Evolutionary conservation across 2,888 invertebrate species (phyloP).

Genomic region (Copidosoma aretas): DNA sequence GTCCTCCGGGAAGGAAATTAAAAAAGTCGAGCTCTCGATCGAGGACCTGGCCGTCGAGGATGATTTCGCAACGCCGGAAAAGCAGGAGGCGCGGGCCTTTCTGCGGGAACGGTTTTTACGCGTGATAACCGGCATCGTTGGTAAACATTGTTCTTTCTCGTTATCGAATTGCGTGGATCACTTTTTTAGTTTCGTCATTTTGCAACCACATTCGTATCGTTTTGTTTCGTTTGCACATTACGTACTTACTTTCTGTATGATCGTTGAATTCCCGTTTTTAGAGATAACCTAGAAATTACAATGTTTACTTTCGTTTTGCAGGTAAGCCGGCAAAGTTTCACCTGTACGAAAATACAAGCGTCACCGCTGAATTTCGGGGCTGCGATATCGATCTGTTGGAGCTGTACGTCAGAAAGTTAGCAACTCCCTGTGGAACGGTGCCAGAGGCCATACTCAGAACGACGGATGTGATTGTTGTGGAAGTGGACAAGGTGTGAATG

Average conservation of each 20-base stretch:
- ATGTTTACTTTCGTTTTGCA: conserved; percentile 44
- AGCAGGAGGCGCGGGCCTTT: conserved; percentile 61
- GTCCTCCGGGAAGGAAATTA: background rate
- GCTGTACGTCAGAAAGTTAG: conserved; percentile 59
- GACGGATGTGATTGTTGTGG: conserved; percentile 59
- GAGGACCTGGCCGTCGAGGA: conserved; percentile 37
- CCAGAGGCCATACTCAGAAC: conserved; percentile 62
- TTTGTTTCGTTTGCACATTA: too few relatives aligned
- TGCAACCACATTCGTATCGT: too few relatives aligned
- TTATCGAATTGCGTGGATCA: too few relatives aligned
- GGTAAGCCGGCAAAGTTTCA: conserved; percentile 59
- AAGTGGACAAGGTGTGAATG: conserved; percentile 49
- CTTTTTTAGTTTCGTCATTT: too few relatives aligned
- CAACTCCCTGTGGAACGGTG: conserved; percentile 60
- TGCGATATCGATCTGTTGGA: conserved; percentile 60
- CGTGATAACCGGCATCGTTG: conserved; percentile 59
- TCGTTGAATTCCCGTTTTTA: too few relatives aligned
- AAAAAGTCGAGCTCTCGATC: background rate
- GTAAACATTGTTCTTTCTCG: conserved; percentile 46
- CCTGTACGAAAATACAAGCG: conserved; percentile 59
- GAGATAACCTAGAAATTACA: conserved; percentile 22
- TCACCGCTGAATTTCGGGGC: conserved; percentile 61
- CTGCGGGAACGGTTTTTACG: conserved; percentile 62
- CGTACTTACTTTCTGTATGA: too few relatives aligned
- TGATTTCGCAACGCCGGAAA: conserved; percentile 53